A percentile compares a stretch with the other conserved stretches of the same genome.
Conservation (phyloP, 2,888 invertebrate genomes). For the Dione vanillae region DNA sequence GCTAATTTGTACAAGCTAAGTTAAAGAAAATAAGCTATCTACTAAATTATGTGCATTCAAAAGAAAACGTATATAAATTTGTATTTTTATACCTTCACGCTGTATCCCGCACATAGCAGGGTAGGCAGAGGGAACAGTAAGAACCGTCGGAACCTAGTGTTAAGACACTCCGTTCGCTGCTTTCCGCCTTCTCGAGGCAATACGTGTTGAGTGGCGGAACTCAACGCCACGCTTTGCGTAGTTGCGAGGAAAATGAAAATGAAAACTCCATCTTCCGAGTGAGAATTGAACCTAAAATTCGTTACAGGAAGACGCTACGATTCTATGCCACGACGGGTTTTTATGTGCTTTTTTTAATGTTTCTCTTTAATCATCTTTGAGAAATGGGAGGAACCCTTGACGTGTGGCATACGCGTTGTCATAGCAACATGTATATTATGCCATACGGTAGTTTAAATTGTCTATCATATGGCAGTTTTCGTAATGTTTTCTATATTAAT, state of each 20-base stretch:
- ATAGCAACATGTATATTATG: too few relatives aligned
- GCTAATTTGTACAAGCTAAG: conserved; percentile 17
- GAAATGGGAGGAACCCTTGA: too few relatives aligned
- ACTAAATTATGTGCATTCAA: conserved; percentile 41
- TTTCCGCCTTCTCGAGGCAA: background rate
- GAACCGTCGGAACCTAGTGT: background rate
- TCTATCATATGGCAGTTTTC: too few relatives aligned
- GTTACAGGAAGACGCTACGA: background rate
- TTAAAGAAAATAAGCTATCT: background rate
- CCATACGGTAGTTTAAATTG: too few relatives aligned
- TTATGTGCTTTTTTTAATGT: too few relatives aligned
- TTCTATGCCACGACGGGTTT: background rate
- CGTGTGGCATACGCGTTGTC: too few relatives aligned
- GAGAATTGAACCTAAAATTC: background rate
- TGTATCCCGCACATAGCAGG: background rate
- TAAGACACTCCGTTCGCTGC: background rate
- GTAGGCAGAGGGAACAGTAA: background rate
- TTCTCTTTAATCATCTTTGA: too few relatives aligned
- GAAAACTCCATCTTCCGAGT: background rate
- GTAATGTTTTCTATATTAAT: too few relatives aligned
- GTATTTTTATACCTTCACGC: background rate
- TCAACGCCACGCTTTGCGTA: too few relatives aligned
- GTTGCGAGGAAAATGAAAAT: background rate
- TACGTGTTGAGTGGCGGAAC: background rate
- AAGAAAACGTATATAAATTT: too few relatives aligned